Base-by-base conservation (phyloP, 2,888 invertebrate species). In the Auanema freiburgensis region DNA sequence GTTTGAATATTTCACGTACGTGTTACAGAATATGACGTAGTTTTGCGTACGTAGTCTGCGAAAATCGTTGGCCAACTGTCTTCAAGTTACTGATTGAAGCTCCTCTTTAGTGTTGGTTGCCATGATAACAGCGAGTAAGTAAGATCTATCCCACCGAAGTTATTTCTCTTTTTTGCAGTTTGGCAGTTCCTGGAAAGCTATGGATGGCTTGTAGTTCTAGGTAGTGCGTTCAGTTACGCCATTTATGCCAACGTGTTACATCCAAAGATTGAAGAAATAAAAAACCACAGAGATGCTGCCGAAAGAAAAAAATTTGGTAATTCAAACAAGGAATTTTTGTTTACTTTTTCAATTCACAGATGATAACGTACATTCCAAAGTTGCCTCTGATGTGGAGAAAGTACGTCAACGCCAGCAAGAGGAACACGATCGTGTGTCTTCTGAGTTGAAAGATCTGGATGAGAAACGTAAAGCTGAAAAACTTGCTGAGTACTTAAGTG, bases 181-280 rank as follows among this genome's bases (percentile, higher is more conserved):
- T 57, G 57, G 63, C 59, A 18, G 18, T 63, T 57, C 25, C 33
- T 63, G 33, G 57, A 57, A 46, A 42, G 25, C n/a, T 57, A 63
- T 25, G 63, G 63, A 25, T 63, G 63, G 63, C 57, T 56, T 41
- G 49, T 63, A 23, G 33, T 42, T 24, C 24, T 58, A 14, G 63
- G 63, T 12, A 50, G 33, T 4, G 49, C 49, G 5, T 8, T 58
- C 21, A 46, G 43, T n/a, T 63, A 63, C 41, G 42, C 42, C 49
- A 6, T 63, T 41, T 58, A 63, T 54, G 21, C 23, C 11, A 23
- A 50, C 21, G 52, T 44, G 24, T 16, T 63, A 16, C 44, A 46
- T 12, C 63, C 58, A 1, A 63, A 57, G 21, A 10, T 57, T 0
- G 41, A 41, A 6, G 52, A 51, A 21, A 33, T 52, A 10, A 42